Percentiles rank a stretch among this genome's conserved stretches.
Conservation (phyloP, 2,113 vertebrate genomes). For the Crotophaga sulcirostris region DNA sequence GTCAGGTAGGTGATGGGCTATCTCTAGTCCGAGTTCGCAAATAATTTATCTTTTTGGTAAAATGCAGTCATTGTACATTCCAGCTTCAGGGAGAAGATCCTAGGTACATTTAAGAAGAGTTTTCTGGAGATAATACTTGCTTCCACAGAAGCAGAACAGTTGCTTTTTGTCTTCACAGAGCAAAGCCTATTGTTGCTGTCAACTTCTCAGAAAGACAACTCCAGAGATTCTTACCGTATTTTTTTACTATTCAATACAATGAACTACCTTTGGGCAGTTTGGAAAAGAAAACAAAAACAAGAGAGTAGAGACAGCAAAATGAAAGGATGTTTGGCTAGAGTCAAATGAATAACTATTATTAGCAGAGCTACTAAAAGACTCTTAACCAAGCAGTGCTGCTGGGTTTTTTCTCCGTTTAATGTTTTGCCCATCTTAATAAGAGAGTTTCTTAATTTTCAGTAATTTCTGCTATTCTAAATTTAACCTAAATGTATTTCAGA, state of each 20-base stretch:
- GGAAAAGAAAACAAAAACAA: background rate
- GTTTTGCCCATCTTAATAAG: background rate
- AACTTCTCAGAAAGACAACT: background rate
- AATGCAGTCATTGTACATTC: conserved; percentile 17
- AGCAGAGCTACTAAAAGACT: background rate
- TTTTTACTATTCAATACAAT: background rate
- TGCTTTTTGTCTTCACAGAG: conserved; percentile 40
- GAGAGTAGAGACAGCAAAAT: background rate
- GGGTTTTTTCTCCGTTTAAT: background rate
- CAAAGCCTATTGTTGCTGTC: background rate
- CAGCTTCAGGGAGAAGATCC: background rate
- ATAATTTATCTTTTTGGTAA: background rate
- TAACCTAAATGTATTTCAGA: background rate
- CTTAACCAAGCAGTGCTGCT: background rate
- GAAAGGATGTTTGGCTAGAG: background rate
- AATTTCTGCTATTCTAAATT: background rate
- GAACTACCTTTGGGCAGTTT: background rate
- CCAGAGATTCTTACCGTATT: background rate
- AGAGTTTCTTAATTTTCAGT: background rate
- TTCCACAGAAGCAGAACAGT: conserved; percentile 32
- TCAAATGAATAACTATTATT: background rate
- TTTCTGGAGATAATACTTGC: background rate
- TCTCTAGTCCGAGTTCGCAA: background rate
- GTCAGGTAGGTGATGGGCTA: background rate
- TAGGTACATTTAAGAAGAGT: conserved; percentile 12